Evolutionary conservation across 2,113 vertebrate species (phyloP).

Genomic region (Noctilio leporinus): DNA sequence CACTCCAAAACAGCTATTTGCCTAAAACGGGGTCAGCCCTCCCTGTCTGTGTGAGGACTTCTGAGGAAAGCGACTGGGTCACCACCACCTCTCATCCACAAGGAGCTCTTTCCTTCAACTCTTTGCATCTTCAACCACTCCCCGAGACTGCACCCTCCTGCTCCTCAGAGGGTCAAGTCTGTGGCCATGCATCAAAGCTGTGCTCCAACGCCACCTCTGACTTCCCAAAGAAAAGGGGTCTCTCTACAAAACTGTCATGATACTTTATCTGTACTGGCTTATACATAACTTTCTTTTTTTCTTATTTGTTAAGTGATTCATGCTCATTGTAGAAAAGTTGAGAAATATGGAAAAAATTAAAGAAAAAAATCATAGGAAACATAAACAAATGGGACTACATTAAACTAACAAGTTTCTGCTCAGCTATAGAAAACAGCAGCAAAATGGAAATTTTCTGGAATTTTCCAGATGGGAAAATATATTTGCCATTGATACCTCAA

Average conservation of each 20-base stretch:
- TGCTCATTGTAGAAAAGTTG: constrained; percentile 1
- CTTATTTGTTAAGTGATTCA: constrained; percentile 17
- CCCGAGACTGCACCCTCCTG: background rate
- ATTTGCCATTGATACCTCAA: too few relatives aligned
- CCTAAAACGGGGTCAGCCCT: background rate
- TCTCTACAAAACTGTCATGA: background rate
- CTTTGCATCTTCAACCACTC: background rate
- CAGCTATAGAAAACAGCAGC: too few relatives aligned
- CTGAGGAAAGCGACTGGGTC: background rate
- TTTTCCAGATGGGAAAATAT: too few relatives aligned
- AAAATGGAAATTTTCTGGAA: too few relatives aligned
- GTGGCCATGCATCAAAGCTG: background rate
- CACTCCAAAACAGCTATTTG: background rate
- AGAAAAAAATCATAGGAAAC: constrained; percentile 30
- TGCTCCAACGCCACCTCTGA: background rate
- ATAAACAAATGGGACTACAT: too few relatives aligned
- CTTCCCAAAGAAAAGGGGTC: constrained; percentile 13
- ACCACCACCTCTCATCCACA: background rate
- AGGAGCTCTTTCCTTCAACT: background rate
- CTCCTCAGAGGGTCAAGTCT: background rate
- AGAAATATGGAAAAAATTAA: constrained; percentile 43
- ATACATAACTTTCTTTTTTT: background rate
- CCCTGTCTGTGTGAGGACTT: background rate
- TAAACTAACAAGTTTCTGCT: too few relatives aligned
- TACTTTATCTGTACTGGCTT: background rate